Evolutionary conservation across 2,888 invertebrate genomes (phyloP), one percentile per base, ranked within the genome.

Genomic region (Acheta domesticus): DNA sequence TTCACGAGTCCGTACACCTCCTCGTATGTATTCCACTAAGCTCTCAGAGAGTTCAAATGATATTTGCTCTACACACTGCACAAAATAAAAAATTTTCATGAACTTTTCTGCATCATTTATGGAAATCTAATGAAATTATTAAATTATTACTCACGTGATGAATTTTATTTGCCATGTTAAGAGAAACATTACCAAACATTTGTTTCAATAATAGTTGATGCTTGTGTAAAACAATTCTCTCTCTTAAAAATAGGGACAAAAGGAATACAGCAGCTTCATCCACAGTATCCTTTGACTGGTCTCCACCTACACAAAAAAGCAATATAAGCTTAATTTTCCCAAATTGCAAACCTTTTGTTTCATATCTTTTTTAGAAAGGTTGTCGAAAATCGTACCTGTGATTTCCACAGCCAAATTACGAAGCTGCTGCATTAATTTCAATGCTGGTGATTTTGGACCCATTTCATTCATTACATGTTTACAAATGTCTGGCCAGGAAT

Each of bases 181-280:
- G 75, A 14, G 89, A 88, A 48, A 91, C 88, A 75, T 87, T 86
- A 1, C 92, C 93, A 85, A 93, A 92, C 83, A 89, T 88, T 79
- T 89, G 88, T 80, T 90, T 88, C 19, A 94, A 85, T 79, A 90
- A 87, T 3, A 89, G 87, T 2, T 89, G 85, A 84, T 91, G 91
- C 82, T 90, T 90, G 74, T 89, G 87, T 85, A 90, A 89, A 12
- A 93, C 88, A 78, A 90, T 87, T 78, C 89, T 89, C 80, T 91
- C 89, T 78, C 91, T 89, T 1, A 93, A 86, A 83, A 93, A 90
- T 84, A 92, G 86, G 83, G 90, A 87, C 2, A 94, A 86, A 0
- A 91, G 86, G 83, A 90, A 89, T 0, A 93, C 86, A 0, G 91
- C 86, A 1, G 92, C 90, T 85, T 92, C 92, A 83, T 93, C 91